Evolutionary conservation across 2,797 vertebrate species (phyloP).

Genomic region (Syndactyla subalaris): DNA sequence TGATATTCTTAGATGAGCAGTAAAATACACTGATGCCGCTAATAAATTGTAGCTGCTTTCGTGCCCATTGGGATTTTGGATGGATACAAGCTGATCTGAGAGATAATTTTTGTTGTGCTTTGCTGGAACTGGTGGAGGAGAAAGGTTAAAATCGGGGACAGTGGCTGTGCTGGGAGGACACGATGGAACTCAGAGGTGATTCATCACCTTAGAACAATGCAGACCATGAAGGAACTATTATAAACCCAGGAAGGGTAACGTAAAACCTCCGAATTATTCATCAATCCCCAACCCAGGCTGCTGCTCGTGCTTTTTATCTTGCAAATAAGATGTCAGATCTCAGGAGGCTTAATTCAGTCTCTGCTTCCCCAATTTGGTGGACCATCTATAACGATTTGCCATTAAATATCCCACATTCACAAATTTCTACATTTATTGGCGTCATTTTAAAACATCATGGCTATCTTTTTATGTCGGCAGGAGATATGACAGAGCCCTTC

Average conservation of each 20-base stretch:
- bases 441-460: not conserved
- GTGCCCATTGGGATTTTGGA: not conserved
- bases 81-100: not conserved
- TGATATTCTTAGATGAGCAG: not conserved
- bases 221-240: not conserved
- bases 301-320: not conserved
- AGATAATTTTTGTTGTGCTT: not conserved
- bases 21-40: conserved; percentile 9
- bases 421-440: conserved; percentile 1
- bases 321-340: conserved; percentile 15
- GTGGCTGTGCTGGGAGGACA: not conserved
- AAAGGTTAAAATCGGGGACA: not conserved
- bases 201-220: not conserved
- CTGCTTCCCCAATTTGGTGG: not conserved
- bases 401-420: not conserved
- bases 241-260: not conserved
- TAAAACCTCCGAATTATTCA: conserved; percentile 3
- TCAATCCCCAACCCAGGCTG: not conserved
- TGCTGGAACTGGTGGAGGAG: not conserved
- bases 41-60: conserved; percentile 30
- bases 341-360: not conserved
- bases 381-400: not conserved
- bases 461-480: not conserved
- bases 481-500: not conserved
- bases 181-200: not conserved